These are phyloP conservation scores for Podarcis lilfordi DNA, from an alignment of 2,797 vertebrate species.

Conservation along the genomic window DNA sequence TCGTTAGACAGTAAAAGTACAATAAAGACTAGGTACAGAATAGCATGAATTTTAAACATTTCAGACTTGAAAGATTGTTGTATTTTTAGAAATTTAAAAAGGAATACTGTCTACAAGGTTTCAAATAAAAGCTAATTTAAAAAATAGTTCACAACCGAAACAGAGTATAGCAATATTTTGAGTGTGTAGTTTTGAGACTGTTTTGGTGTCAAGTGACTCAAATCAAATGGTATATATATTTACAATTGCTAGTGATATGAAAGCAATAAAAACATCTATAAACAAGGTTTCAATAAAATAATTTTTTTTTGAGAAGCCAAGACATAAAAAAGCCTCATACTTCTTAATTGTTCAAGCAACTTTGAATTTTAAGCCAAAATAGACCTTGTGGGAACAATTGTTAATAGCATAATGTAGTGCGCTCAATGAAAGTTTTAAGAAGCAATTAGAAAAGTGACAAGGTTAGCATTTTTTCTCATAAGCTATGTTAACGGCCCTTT, in stretches of 20 bases:
- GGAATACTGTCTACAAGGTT: background rate
- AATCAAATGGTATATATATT: no score
- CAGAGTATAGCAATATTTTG: background rate
- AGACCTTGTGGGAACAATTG: conserved; percentile 62
- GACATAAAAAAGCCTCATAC: background rate
- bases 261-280: background rate
- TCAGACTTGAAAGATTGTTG: background rate
- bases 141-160: background rate
- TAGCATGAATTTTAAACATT: background rate
- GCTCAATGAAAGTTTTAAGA: conserved; percentile 67
- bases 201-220: no score
- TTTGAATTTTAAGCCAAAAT: conserved; percentile 50
- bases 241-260: background rate
- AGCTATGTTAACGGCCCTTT: conserved; percentile 50
- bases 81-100: background rate
- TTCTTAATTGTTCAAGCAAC: background rate
- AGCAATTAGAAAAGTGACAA: conserved; percentile 74
- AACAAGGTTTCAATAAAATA: conserved; percentile 7
- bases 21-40: background rate
- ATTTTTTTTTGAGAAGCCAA: background rate
- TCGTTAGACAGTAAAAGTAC: background rate
- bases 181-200: background rate
- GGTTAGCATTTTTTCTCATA: conserved; percentile 87
- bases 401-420: conserved; percentile 64
- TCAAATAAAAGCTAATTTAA: background rate